Evolutionary conservation across 64 coral and sea anemone species (phyloP), one percentile per base, ranked within the genome.

Genomic region (Stylophora pistillata): DNA sequence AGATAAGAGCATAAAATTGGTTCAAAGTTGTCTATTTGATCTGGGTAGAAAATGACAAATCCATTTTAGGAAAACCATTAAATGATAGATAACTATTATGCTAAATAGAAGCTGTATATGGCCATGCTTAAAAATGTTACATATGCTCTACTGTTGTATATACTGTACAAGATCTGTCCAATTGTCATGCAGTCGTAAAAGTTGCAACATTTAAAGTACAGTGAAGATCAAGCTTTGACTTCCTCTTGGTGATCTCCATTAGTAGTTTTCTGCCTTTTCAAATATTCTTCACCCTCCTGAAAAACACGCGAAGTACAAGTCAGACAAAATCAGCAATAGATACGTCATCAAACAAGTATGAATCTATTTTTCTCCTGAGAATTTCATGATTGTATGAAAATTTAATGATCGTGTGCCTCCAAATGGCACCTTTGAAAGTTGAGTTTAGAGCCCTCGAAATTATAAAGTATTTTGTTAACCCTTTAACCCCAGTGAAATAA

Each of bases 231-330:
- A 25, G 94, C 89, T 74, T 74, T 88, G 16, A 92, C 94, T 89
- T 92, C 90, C 15, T 88, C 90, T 41, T 88, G 86, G 20, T 91
- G 53, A 15, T 88, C 78, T 29, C 91, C 91, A 73, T 88, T 90
- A 62, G 79, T 70, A 37, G 79, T 81, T 56, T 95, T 95, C 78
- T 92, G 78, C 33, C 72, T 91, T 53, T 95, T 95, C 54, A 95
- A 55, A 63, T 89, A 95, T 55, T 92, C 94, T 89, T 95, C 89
- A 33, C 94, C 94, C 76, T 95, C 94, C 94, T 95, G 64, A 14
- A 87, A 77, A 47, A 47, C 37, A 47, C 3, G 37, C 37, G 7
- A 47, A 47, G 37, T 7, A 47, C 37, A 47, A 47, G 37, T 47
- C 37, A 47, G 37, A 47, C 37, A 47, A 47, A 47, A 7, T 47